Base-by-base conservation (phyloP, 2,797 vertebrate species). In the Lepus townsendii region DNA sequence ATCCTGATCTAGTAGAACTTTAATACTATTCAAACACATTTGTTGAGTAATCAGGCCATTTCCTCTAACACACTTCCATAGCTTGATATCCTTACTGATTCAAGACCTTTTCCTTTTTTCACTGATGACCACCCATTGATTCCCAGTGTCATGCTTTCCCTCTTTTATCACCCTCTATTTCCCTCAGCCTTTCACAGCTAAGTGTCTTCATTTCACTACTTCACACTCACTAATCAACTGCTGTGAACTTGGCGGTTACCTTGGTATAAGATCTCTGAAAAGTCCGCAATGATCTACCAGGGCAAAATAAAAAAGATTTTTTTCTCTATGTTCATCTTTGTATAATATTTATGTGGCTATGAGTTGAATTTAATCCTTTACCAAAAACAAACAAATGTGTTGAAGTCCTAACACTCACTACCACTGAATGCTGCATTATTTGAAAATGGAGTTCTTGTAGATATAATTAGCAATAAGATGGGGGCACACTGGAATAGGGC, bases 381-480 rank as follows among this genome's bases (percentile, higher is more conserved):
- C 42, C 60, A 13, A 76, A 42, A 42, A 52, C 7, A 42, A 42
- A 47, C 42, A 47, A 54, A 50, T 65, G 17, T 16, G 38, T 24
- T 47, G 32, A 69, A 80, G 35, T 35, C 27, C 75, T 73, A 73
- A 66, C 3, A 47, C 12, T 26, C 14, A 11, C 57, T 12, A 10
- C 12, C 26, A 12, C n/a, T 30, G 62, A 79, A 80, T 30, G 30
- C 69, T 52, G 50, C 60, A n/a, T 85, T 86, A 76, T 76, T 90
- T 80, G 52, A 69, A 90, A 75, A 47, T 24, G 85, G 62, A 95
- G 27, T 54, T 52, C n/a, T 32, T 16, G 17, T 32, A 76, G 82
- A 95, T 95, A 62, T 32, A 76, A 86, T 54, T 69, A 69, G 76
- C 69, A 78, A 63, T 62, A 75, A 32, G 24, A 82, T 76, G 80